Conservation (phyloP, 37 sponge, comb jelly and placozoan genomes). For the Sycon ciliatum region DNA sequence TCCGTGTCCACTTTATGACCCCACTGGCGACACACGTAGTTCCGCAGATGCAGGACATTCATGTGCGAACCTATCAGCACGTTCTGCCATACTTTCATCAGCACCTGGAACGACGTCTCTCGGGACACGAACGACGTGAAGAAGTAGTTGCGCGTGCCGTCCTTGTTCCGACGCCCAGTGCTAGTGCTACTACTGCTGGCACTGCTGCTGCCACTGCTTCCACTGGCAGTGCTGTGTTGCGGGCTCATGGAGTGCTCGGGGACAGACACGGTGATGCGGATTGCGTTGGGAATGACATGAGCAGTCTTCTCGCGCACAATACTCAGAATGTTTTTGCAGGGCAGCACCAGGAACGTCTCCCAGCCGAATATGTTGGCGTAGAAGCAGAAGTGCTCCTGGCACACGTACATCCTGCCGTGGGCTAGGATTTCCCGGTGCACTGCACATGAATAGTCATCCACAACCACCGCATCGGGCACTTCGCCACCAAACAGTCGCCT, state of each 20-base stretch:
- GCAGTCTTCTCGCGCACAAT: slow-evolving; percentile 92
- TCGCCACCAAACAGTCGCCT: too few relatives aligned
- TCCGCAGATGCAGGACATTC: too few relatives aligned
- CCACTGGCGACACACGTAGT: too few relatives aligned
- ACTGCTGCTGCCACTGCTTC: too few relatives aligned
- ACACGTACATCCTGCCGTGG: slow-evolving; percentile 32
- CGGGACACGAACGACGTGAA: slow-evolving; percentile 82
- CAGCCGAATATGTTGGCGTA: background rate
- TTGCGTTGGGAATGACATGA: slow-evolving; percentile 88
- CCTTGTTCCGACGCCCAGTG: too few relatives aligned
- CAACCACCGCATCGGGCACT: too few relatives aligned
- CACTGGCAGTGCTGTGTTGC: too few relatives aligned
- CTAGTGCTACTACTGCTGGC: too few relatives aligned
- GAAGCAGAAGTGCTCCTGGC: background rate
- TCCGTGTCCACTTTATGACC: too few relatives aligned
- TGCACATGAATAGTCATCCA: slow-evolving; percentile 53
- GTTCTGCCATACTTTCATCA: slow-evolving; percentile 87
- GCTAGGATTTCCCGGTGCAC: slow-evolving; percentile 28
- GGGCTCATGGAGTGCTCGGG: too few relatives aligned
- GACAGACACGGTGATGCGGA: too few relatives aligned
- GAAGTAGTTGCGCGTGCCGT: too few relatives aligned
- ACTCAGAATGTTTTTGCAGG: slow-evolving; percentile 51
- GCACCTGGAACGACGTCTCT: slow-evolving; percentile 63
- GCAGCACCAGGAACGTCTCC: slow-evolving; percentile 75
- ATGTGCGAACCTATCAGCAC: background rate